These are phyloP conservation scores for Trialeurodes vaporariorum DNA, from an alignment of 1,140 invertebrate species.

Conservation along the genomic window DNA sequence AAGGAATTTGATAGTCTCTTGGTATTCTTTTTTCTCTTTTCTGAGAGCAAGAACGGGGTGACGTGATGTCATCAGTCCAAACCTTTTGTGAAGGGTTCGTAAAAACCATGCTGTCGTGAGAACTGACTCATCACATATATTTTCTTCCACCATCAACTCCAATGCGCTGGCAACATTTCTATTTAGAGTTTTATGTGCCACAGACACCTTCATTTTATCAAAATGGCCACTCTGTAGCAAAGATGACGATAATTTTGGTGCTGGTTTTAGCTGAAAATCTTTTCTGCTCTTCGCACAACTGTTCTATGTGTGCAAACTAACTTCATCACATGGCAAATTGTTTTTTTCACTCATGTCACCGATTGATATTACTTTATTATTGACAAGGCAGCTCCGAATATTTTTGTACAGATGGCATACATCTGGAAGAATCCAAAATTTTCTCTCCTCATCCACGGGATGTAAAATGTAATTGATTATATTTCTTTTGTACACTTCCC, in stretches of 20 bases:
- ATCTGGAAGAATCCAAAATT: constrained; percentile 6
- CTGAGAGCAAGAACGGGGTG: constrained; percentile 13
- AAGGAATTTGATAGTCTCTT: constrained; percentile 13
- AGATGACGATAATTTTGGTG: constrained; percentile 1
- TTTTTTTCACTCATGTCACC: background rate
- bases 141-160: background rate
- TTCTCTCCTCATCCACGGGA: background rate
- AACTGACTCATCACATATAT: background rate
- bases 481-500: constrained; percentile 7
- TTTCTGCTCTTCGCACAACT: background rate
- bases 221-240: background rate
- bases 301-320: background rate
- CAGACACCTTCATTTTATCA: constrained; percentile 4
- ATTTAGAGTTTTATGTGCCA: background rate
- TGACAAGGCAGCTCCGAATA: constrained; percentile 4
- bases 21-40: constrained; percentile 7
- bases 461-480: constrained; percentile 5
- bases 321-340: background rate
- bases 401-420: constrained; percentile 8
- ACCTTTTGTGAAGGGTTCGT: constrained; percentile 10
- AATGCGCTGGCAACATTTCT: background rate
- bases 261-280: constrained; percentile 1
- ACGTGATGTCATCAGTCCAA: constrained; percentile 11
- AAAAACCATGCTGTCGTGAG: constrained; percentile 18
- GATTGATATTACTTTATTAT: constrained; percentile 5